Base-by-base conservation (phyloP, 2,888 invertebrate species). In the Drosophila nr. medialis region DNA sequence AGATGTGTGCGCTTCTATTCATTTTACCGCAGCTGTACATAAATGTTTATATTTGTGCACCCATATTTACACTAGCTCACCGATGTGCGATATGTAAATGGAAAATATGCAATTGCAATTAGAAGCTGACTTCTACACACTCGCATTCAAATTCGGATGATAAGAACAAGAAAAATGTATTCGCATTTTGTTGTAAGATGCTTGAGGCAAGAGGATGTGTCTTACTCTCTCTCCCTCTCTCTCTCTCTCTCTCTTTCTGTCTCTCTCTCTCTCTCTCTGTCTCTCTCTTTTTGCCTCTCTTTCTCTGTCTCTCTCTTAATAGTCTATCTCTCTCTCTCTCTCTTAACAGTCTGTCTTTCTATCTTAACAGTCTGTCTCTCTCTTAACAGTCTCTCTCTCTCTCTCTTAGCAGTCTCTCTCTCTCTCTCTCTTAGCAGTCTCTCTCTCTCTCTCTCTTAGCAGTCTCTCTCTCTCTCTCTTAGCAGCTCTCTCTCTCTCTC, bases 381-480 rank as follows among this genome's bases (percentile, higher is more conserved):
- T 3, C 6, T 1, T n/a, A n/a, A n/a, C n/a, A n/a, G n/a, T n/a
- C 29, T 29, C 29, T 29, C 1, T 6, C 29, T 7, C 7, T 30
- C 7, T 29, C 29, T 7, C 1, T 0, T 27, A 27, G 1, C 27
- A 1, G 6, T 29, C 7, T 29, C 7, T 30, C 7, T 30, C 27
- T 27, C 8, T 30, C 30, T 29, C 29, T 29, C 29, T 29, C 0
- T 1, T n/a, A n/a, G n/a, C n/a, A n/a, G 24, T 29, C 29, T 6
- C 7, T 30, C 29, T 30, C 29, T 30, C 29, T 29, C 29, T 29
- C 29, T 29, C 7, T 7, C 0, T 3, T 27, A 1, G 1, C 24
- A 24, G 6, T 0, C 0, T 29, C 29, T 29, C 29, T 0, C 0
- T 29, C 29, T 29, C 7, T 7, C 29, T 7, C 1, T 30, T 1